Evolutionary conservation across 2,888 invertebrate genomes (phyloP).

Genomic region (Apantesis nais): DNA sequence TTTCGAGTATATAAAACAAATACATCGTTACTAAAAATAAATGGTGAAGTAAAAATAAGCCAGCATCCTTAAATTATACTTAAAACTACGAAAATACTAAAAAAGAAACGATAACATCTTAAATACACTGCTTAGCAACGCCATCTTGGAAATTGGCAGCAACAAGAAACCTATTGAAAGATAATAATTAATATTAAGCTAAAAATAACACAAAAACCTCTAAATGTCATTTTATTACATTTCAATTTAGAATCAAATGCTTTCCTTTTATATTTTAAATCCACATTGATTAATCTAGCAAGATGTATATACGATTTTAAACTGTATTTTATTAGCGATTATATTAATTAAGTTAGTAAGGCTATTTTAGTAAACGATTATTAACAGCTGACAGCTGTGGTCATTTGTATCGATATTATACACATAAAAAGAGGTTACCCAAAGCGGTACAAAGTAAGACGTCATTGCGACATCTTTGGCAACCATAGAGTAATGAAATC

Average conservation of each 20-base stretch:
- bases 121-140: slow-evolving; percentile 44
- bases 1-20: neutral
- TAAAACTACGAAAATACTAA: slow-evolving; percentile 55
- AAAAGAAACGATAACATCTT: slow-evolving; percentile 50
- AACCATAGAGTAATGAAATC: neutral
- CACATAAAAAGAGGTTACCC: neutral
- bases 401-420: slow-evolving; percentile 60
- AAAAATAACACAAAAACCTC: slow-evolving; percentile 66
- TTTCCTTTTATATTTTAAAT: slow-evolving; percentile 71
- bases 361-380: slow-evolving; percentile 81
- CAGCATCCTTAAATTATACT: slow-evolving; percentile 57
- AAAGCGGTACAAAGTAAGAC: neutral
- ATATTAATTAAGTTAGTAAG: slow-evolving; percentile 81
- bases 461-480: neutral
- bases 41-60: slow-evolving; percentile 61
- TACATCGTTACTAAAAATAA: too few relatives aligned
- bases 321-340: slow-evolving; percentile 69
- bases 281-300: slow-evolving; percentile 79
- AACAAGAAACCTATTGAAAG: slow-evolving; percentile 43
- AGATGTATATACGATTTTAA: slow-evolving; percentile 72
- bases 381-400: slow-evolving; percentile 58
- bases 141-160: slow-evolving; percentile 40
- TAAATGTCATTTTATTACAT: slow-evolving; percentile 82
- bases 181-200: slow-evolving; percentile 48
- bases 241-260: slow-evolving; percentile 85